Evolutionary conservation across 2,113 vertebrate genomes (phyloP).

Genomic region (Callionymus lyra): DNA sequence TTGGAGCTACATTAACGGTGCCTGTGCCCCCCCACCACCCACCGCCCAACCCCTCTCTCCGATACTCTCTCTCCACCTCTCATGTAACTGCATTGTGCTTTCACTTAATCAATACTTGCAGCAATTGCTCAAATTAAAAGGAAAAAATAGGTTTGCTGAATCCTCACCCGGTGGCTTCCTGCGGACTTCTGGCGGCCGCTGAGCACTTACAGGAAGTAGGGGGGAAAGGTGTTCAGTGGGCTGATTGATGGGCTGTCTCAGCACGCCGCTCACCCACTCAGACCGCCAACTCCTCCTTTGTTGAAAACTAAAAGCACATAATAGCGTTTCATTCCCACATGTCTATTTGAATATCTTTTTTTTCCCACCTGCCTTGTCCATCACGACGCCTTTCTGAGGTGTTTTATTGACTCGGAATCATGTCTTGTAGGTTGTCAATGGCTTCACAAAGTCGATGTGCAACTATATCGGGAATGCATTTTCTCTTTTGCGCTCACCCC

Average conservation of each 20-base stretch:
- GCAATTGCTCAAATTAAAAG: conserved; percentile 74
- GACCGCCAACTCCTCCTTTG: conserved; percentile 34
- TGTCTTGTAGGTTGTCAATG: conserved; percentile 48
- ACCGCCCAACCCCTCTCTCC: conserved; percentile 55
- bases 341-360: conserved; percentile 19
- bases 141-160: conserved; percentile 58
- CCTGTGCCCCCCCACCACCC: conserved; percentile 59
- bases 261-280: conserved; percentile 46
- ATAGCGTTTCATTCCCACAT: conserved; percentile 15
- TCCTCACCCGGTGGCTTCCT: conserved; percentile 52
- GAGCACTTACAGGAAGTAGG: conserved; percentile 56
- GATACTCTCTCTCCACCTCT: conserved; percentile 73
- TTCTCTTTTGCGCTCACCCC: conserved; percentile 6
- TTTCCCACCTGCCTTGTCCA: conserved; percentile 2
- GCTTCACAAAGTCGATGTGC: conserved; percentile 62
- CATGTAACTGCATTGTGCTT: conserved; percentile 81
- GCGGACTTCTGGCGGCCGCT: conserved; percentile 38
- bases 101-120: conserved; percentile 77
- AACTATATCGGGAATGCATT: conserved; percentile 54
- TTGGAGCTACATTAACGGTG: conserved; percentile 74
- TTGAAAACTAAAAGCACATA: conserved; percentile 14
- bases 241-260: conserved; percentile 64
- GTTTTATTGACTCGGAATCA: no score
- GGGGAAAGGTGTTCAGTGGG: conserved; percentile 42
- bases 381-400: background rate